Evolutionary conservation across 37 sponge, comb jelly and placozoan species (phyloP), one percentile per base, ranked within the genome.

Genomic region (Chondrilla cf. caribensis): DNA sequence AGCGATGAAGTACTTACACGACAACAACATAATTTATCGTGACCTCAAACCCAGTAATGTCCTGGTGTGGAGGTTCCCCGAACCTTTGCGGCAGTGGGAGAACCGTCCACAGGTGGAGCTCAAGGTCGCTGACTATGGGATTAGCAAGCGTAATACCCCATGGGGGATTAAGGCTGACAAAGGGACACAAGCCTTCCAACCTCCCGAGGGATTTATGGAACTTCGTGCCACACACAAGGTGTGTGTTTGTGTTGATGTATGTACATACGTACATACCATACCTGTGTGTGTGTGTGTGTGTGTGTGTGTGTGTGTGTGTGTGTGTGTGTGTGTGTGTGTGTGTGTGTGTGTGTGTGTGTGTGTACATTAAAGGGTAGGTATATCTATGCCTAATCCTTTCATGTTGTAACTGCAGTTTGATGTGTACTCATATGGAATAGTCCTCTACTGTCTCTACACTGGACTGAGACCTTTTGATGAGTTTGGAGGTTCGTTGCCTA

Each of bases 41-140:
- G 95, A 95, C 51, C 68, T 95, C 31, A 95, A 91, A 42, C 87
- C 90, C 1, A 87, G 83, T 2, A 95, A 95, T 38, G 83, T 95
- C 18, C 83, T 95, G 51, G 90, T 89, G 28, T 95, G 90, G 90
- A 70, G 80, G 79, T 92, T 89, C 58, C 95, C 95, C 28, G 22
- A 65, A 2, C 72, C 81, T 4, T 58, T 54, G 26, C 58, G 58
- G 0, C 88, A 88, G 66, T 88, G 90, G 89, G 35, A 38, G 38
- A 29, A 39, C 2, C 66, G 73, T 35, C 40, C 65, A 29, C 4
- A 47, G 1, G 78, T 95, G 3, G 54, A 32, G 36, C 41, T 95
- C 70, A 95, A 95, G 64, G 58, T 95, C 0, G 93, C 95, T 24
- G 95, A 95, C 80, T 95, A 95, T 60, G 95, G 95, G 24, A 89